Base-by-base conservation (phyloP, 2,113 vertebrate species). In the Dascyllus trimaculatus region DNA sequence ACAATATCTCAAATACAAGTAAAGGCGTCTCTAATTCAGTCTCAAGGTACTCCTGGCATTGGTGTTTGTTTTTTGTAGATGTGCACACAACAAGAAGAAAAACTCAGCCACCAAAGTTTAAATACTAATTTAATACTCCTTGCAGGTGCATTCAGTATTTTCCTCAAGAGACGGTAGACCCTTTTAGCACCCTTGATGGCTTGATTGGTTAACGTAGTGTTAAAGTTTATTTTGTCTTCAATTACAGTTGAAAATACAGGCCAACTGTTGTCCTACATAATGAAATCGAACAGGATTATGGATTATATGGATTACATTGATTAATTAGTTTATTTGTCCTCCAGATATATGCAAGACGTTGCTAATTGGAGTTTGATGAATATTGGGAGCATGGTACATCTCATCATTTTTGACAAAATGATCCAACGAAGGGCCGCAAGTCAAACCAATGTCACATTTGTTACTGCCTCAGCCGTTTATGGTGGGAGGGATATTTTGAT, bases 271-370 rank as follows among this genome's bases (percentile, higher is more conserved):
- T 49, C 40, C 48, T 26, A 40, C 48, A 64, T 77, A 64, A 74
- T 85, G 45, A 68, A 70, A 76, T 56, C 2, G 26, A 71, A 68
- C 26, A 80, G 40, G 81, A 82, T 81, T 84, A 71, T 71, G 71
- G 78, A 87, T 85, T 71, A 86, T 61, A 54, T 73, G 49, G 74
- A 85, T 81, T 63, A 81, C 35, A 67, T 73, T 49, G 32, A 54
- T 65, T 53, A 18, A 75, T 62, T 59, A 77, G 29, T 71, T 69
- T 26, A 40, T 58, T 65, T 3, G 43, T 81, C 71, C 59, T 73
- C 61, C 18, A 75, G 45, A 71, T 68, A 24, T 64, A 51, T 71
- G 15, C 52, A 14, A 72, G 53, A 68, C 62, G 19, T 46, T 54
- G 46, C 24, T 82, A 57, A 72, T 71, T 82, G 49, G 40, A 73